Percentiles rank a stretch among this genome's conserved stretches.
Conservation (phyloP, 2,797 vertebrate species). For the Galaxias olidus region DNA sequence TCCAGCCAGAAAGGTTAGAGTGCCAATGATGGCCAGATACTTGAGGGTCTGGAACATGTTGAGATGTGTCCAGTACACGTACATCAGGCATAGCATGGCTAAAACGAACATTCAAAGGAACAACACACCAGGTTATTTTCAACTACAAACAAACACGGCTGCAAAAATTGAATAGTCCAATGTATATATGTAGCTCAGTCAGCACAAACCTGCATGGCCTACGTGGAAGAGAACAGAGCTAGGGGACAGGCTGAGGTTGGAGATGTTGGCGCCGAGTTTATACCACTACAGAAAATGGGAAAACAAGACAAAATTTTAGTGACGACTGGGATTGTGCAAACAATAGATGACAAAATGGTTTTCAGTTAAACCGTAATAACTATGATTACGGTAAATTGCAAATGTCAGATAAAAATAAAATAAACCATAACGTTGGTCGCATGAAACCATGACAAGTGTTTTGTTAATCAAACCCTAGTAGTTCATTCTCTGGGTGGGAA, state of each 20-base stretch:
- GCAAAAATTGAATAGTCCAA: neutral
- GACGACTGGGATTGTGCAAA: slow-evolving; percentile 35
- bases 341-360: slow-evolving; percentile 53
- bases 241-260: slow-evolving; percentile 94
- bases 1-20: slow-evolving; percentile 94
- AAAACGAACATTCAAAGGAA: slow-evolving; percentile 23
- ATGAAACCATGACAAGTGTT: slow-evolving; percentile 51
- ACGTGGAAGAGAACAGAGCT: slow-evolving; percentile 94
- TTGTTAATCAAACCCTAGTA: slow-evolving; percentile 27
- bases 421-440: slow-evolving; percentile 26
- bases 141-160: slow-evolving; percentile 11
- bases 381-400: slow-evolving; percentile 40
- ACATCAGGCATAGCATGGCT: slow-evolving; percentile 97
- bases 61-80: slow-evolving; percentile 98
- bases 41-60: slow-evolving; percentile 99
- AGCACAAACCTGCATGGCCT: slow-evolving; percentile 91
- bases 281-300: slow-evolving; percentile 82
- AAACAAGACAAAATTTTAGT: slow-evolving; percentile 45
- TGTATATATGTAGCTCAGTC: neutral
- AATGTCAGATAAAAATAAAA: slow-evolving; percentile 38
- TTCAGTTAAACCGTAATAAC: slow-evolving; percentile 40
- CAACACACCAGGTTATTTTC: neutral
- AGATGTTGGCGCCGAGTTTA: slow-evolving; percentile 96
- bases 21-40: slow-evolving; percentile 93
- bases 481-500: slow-evolving; percentile 28